A percentile compares a stretch with the other conserved stretches of the same genome.
Conservation (phyloP, 2,797 vertebrate genomes). For the Pseudotriccus pelzelni region DNA sequence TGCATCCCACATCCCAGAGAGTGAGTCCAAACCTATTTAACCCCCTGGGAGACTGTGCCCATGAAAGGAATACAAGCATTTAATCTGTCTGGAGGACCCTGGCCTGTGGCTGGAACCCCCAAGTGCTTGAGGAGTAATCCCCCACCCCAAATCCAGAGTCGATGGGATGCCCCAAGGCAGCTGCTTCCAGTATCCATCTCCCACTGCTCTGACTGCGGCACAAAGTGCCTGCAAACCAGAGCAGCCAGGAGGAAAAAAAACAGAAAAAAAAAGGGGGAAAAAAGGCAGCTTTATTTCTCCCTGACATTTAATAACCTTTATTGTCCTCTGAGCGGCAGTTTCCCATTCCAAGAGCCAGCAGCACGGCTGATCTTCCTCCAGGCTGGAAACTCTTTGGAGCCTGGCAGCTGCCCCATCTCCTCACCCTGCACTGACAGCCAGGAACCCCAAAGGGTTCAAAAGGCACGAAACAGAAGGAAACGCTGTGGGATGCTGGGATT, state of each 20-base stretch:
- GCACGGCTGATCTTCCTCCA: background rate
- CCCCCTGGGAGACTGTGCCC: rapidly evolving
- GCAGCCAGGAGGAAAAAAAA: rapidly evolving
- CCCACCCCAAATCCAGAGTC: rapidly evolving
- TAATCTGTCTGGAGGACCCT: rapidly evolving
- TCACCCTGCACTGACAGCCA: background rate
- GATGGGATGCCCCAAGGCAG: rapidly evolving
- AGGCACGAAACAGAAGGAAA: background rate
- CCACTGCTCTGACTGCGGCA: rapidly evolving
- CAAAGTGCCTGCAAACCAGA: background rate
- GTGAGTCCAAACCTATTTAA: rapidly evolving
- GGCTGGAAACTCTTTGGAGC: background rate
- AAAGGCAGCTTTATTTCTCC: background rate
- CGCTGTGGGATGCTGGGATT: rapidly evolving
- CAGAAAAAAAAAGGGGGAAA: rapidly evolving
- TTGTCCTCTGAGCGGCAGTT: background rate
- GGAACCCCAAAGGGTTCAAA: background rate
- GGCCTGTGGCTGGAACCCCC: rapidly evolving
- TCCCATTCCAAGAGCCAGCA: background rate
- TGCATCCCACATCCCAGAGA: rapidly evolving
- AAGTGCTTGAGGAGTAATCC: rapidly evolving
- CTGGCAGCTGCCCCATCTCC: background rate
- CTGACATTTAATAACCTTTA: slow-evolving; percentile 31
- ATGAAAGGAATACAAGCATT: rapidly evolving
- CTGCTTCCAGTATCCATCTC: background rate